Evolutionary conservation across 1,140 invertebrate species (phyloP).

Genomic region (Ericerus pela): DNA sequence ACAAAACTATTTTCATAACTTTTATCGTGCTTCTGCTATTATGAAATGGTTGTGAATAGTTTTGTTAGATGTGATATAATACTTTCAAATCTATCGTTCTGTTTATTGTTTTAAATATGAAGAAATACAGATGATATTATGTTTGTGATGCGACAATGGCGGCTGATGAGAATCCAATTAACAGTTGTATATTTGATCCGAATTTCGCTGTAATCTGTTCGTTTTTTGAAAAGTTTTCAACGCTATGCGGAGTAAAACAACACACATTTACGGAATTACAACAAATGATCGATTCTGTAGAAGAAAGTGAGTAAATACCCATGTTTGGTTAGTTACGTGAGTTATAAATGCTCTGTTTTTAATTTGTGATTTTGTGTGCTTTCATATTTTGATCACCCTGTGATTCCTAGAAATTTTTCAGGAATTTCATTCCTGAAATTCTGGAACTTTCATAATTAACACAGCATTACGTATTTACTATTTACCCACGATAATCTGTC

Average conservation of each 20-base stretch:
- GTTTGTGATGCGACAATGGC: background rate
- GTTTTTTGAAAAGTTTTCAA: constrained; percentile 76
- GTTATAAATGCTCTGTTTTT: background rate
- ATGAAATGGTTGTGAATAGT: too few species aligned
- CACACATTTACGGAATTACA: constrained; percentile 68
- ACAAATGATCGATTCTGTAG: constrained; percentile 70
- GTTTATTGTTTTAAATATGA: too few species aligned
- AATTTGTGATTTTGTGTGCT: background rate
- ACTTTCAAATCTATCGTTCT: too few species aligned
- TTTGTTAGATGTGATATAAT: too few species aligned
- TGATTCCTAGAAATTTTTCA: background rate
- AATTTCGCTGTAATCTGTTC: constrained; percentile 92
- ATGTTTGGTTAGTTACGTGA: background rate
- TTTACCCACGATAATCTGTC: too few species aligned
- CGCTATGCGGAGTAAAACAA: constrained; percentile 55
- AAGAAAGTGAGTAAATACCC: constrained; percentile 49
- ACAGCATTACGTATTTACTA: background rate
- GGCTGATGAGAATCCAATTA: background rate
- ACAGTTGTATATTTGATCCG: constrained; percentile 68
- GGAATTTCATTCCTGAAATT: too few species aligned
- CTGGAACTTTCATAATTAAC: too few species aligned
- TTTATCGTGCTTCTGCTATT: too few species aligned
- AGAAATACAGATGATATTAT: too few species aligned
- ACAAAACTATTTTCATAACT: too few species aligned
- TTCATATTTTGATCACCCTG: background rate